Conservation (phyloP, 2,797 vertebrate species). For the Thripadectes ignobilis region DNA sequence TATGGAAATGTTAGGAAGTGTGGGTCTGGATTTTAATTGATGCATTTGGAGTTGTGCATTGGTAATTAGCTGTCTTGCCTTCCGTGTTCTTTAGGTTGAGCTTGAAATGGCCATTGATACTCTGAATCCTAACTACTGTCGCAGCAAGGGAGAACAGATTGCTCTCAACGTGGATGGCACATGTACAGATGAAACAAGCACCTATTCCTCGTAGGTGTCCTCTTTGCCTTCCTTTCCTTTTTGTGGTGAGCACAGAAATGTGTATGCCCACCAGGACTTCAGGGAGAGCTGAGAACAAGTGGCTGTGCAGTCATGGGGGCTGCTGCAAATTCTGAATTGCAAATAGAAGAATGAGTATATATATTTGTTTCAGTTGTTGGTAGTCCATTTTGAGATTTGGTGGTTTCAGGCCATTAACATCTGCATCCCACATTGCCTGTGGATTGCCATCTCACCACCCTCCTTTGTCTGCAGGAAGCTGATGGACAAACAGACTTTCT, state of each 20-base stretch:
- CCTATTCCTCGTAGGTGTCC: conserved; percentile 87
- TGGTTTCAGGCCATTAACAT: neutral
- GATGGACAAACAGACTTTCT: conserved; percentile 97
- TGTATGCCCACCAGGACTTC: neutral
- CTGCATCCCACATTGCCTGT: neutral
- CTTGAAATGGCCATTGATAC: conserved; percentile 93
- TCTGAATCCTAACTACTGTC: conserved; percentile 93
- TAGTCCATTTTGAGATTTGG: neutral
- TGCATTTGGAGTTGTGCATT: neutral
- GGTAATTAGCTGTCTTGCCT: neutral
- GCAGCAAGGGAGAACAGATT: conserved; percentile 98
- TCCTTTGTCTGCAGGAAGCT: conserved; percentile 84
- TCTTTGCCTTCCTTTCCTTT: neutral
- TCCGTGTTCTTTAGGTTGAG: conserved; percentile 82
- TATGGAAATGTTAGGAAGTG: neutral
- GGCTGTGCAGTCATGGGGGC: neutral
- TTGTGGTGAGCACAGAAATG: neutral
- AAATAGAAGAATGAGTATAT: neutral
- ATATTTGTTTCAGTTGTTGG: neutral
- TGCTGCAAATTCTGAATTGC: neutral
- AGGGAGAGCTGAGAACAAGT: neutral
- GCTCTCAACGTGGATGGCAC: conserved; percentile 95
- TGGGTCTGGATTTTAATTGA: neutral
- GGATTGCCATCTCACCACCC: neutral
- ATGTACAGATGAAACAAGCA: conserved; percentile 86